phyloP scores from a whole-genome alignment of 1,140 invertebrate genomes.

The Pectinophora gossypiella region DNA sequence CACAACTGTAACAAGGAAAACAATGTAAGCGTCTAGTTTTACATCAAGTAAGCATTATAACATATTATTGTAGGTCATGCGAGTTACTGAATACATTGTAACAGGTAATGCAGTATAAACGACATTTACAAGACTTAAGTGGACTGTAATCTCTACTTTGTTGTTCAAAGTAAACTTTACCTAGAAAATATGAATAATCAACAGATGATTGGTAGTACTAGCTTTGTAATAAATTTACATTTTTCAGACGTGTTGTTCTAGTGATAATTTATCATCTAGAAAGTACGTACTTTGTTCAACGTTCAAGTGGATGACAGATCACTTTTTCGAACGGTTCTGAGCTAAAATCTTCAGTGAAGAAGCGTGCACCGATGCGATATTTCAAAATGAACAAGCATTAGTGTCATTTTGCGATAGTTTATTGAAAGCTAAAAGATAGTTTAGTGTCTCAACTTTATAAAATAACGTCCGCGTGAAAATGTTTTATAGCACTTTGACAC shows the following conservation, averaged over 20 bases:
- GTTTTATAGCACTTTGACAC: not conserved
- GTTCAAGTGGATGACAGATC: not conserved
- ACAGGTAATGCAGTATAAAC: too few species aligned
- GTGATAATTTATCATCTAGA: not conserved
- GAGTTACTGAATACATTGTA: too few species aligned
- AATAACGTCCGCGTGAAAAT: conserved; percentile 23
- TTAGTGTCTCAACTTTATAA: conserved; percentile 33
- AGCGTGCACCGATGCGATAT: conserved; percentile 22
- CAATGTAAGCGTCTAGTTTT: too few species aligned
- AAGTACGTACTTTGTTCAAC: not conserved
- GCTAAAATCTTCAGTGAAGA: not conserved
- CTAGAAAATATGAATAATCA: too few species aligned
- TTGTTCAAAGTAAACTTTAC: too few species aligned
- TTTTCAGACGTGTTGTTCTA: too few species aligned
- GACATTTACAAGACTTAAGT: too few species aligned
- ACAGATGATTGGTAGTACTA: too few species aligned
- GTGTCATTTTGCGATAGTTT: conserved; percentile 34
- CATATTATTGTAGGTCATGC: too few species aligned
- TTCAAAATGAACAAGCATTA: conserved; percentile 45
- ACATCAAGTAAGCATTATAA: too few species aligned
- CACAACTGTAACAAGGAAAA: conserved; percentile 79
- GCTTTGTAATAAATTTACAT: too few species aligned
- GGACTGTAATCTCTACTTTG: too few species aligned
- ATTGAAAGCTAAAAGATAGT: conserved; percentile 38
- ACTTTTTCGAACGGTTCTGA: not conserved